These are phyloP conservation scores for Gymnoscopelus microlampas DNA, from an alignment of 2,797 vertebrate genomes.

Conservation along the genomic window DNA sequence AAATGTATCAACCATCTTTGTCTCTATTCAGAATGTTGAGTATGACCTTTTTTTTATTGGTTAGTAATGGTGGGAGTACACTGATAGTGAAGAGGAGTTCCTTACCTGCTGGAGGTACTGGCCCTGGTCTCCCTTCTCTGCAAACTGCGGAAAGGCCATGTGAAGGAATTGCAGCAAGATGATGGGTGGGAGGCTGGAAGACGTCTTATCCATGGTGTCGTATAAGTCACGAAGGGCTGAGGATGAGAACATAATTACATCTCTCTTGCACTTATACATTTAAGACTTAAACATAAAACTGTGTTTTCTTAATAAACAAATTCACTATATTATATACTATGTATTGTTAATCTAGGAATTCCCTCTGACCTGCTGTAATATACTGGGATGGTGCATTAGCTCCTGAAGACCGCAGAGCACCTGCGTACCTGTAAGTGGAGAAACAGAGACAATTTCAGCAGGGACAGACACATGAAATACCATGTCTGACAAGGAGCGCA, in stretches of 20 bases:
- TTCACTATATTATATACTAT: neutral
- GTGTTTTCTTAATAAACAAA: neutral
- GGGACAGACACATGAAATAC: neutral
- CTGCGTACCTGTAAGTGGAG: conserved; percentile 87
- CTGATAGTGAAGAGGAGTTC: neutral
- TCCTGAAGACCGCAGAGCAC: conserved; percentile 95
- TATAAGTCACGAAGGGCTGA: conserved; percentile 97
- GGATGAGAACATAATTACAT: conserved; percentile 33
- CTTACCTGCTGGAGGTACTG: conserved; percentile 98
- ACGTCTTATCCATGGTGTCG: conserved; percentile 99
- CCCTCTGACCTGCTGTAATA: conserved; percentile 93
- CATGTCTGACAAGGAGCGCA: no score
- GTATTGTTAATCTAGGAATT: neutral
- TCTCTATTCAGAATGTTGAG: no score
- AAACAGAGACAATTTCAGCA: conserved; percentile 6
- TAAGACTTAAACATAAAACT: accelerated
- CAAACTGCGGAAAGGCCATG: conserved; percentile 99
- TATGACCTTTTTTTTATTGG: no score
- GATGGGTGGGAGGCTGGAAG: conserved; percentile 97
- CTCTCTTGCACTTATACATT: neutral
- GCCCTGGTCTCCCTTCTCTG: conserved; percentile 98
- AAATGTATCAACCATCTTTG: neutral
- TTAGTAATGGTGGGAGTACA: neutral
- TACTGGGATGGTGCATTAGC: conserved; percentile 96
- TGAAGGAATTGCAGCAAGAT: conserved; percentile 98